phyloP scores from a whole-genome alignment of 2,113 vertebrate species.

The Chloebia gouldiae region DNA sequence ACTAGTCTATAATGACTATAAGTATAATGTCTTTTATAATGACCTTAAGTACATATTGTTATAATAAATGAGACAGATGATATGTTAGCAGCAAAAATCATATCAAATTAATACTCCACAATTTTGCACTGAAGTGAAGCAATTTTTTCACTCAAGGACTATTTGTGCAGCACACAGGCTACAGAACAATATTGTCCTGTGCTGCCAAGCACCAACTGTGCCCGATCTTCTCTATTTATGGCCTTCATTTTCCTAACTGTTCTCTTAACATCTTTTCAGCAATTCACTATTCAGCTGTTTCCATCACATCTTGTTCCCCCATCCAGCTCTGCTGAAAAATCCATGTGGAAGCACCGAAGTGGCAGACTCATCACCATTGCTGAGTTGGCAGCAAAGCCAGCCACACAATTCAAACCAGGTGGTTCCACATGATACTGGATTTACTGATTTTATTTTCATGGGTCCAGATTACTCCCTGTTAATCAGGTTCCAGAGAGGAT shows the following conservation, averaged over 20 bases:
- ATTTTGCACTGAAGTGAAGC: neutral
- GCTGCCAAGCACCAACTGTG: neutral
- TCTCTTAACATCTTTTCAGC: neutral
- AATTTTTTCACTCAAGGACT: neutral
- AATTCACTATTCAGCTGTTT: neutral
- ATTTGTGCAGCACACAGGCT: neutral
- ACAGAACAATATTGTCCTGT: neutral
- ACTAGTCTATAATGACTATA: neutral
- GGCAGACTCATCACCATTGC: neutral
- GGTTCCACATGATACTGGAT: neutral
- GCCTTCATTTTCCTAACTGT: neutral
- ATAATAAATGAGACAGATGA: neutral
- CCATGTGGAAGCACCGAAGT: neutral
- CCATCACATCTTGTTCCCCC: neutral
- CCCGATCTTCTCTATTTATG: neutral
- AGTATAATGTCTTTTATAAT: neutral
- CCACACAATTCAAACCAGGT: neutral
- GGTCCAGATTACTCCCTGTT: neutral
- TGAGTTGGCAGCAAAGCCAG: neutral
- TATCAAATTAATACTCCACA: conserved; percentile 11
- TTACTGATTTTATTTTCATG: neutral
- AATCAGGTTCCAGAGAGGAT: neutral
- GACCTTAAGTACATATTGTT: neutral
- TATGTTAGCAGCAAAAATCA: neutral
- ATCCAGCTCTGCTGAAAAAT: neutral